Percentiles rank a stretch among this genome's conserved stretches.
These are phyloP conservation scores for Aphodius granarius DNA, from an alignment of 2,888 invertebrate genomes.

Conservation along the genomic window DNA sequence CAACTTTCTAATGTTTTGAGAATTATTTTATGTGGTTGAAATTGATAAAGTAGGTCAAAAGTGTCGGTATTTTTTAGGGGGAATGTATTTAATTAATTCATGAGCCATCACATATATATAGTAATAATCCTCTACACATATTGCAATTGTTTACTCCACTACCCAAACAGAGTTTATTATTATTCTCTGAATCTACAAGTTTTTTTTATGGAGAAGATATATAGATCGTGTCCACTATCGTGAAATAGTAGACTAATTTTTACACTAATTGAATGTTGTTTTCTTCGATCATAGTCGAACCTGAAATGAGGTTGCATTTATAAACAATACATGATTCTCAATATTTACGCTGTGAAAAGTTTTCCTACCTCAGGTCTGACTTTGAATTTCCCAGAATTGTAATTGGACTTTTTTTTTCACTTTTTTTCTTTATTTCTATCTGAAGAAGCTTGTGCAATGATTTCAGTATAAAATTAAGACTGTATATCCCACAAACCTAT, in stretches of 20 bases:
- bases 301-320: not conserved
- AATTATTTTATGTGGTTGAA: no score
- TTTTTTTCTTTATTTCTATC: not conserved
- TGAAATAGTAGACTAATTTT: not conserved
- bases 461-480: conserved; percentile 3
- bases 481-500: not conserved
- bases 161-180: not conserved
- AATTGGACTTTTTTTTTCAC: not conserved
- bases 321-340: not conserved
- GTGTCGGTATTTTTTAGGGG: no score
- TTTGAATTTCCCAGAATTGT: not conserved
- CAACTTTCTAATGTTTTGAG: no score
- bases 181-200: not conserved
- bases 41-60: no score
- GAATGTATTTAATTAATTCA: not conserved
- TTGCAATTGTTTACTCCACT: not conserved
- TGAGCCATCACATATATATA: not conserved
- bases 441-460: conserved; percentile 9
- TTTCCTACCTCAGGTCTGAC: conserved; percentile 19
- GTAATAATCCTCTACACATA: not conserved
- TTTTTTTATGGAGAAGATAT: not conserved
- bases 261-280: not conserved
- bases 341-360: conserved; percentile 12
- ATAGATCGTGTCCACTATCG: not conserved
- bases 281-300: not conserved